Base-by-base conservation (phyloP, 2,888 invertebrate genomes). In the Tinea pellionella region DNA sequence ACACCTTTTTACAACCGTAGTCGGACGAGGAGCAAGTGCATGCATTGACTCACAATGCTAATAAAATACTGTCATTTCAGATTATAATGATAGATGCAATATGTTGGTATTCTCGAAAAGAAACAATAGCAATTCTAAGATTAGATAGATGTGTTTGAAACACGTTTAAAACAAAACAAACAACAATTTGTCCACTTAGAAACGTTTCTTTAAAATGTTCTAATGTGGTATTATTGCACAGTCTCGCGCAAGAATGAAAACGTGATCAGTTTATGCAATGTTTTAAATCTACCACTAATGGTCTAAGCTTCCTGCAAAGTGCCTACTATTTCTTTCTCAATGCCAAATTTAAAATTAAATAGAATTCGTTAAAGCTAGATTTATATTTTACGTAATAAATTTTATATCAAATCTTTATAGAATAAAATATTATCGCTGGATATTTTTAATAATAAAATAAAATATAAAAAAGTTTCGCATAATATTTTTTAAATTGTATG, bases 221-320 rank as follows among this genome's bases (percentile, higher is more conserved):
- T 47, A 47, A 47, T 47, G 47, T 16, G 47, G 8, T 16, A 47
- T 47, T 47, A 47, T 47, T 47, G 16, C 47, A 47, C 2, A 47
- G 47, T 47, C 47, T 6, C 15, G 15, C 16, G 9, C 47, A 15
- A 47, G 47, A 47, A 47, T 2, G 9, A 47, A 24, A 19, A 70
- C 70, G 69, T 71, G 71, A 69, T 68, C 67, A 61, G 69, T 65
- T 63, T 67, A 63, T 62, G 60, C 62, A 66, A 71, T 67, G 16
- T 24, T 30, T 12, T 47, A 37, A 37, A 37, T 37, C 37, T n/a
- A 13, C 47, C 47, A 47, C 47, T 47, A 47, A 47, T 47, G 47
- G 47, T 47, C 47, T 16, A 6, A 16, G 47, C 47, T 37, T 37
- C 37, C 37, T 37, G 37, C 37, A 37, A 37, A 37, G 37, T 37